Evolutionary conservation across 2,113 vertebrate genomes (phyloP).

Genomic region (Hyperopisus bebe): DNA sequence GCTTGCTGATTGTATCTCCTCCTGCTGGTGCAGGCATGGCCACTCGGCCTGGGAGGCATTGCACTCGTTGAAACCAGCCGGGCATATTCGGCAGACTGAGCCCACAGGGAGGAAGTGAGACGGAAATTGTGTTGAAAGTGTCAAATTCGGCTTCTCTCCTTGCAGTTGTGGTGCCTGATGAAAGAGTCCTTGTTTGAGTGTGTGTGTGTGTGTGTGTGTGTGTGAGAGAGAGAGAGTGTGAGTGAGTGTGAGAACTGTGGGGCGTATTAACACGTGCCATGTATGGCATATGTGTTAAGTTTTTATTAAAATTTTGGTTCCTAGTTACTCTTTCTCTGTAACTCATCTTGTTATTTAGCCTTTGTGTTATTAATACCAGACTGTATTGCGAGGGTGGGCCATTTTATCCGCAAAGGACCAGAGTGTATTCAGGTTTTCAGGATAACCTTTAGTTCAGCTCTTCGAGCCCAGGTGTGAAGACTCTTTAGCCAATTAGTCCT

Average conservation of each 20-base stretch:
- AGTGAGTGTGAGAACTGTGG: neutral
- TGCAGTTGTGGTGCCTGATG: conserved; percentile 15
- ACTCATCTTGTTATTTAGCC: neutral
- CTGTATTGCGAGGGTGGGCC: no score
- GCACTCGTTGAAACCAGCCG: neutral
- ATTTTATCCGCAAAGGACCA: no score
- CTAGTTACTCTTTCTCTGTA: neutral
- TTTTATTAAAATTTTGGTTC: neutral
- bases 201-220: neutral
- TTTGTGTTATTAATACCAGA: neutral
- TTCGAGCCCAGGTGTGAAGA: no score
- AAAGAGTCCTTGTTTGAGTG: conserved; percentile 18
- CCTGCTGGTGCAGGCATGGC: neutral
- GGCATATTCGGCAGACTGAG: conserved; percentile 3
- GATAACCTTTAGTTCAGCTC: no score
- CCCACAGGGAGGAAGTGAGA: conserved; percentile 16
- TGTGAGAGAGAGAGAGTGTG: no score
- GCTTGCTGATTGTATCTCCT: neutral
- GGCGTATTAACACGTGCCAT: neutral
- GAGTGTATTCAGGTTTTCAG: no score
- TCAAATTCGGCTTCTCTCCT: neutral
- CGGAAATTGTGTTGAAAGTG: conserved; percentile 24
- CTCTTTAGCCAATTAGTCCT: no score
- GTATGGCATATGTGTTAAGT: neutral
- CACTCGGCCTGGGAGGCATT: neutral